Evolutionary conservation across 2,888 invertebrate species (phyloP), one percentile per base, ranked within the genome.

Genomic region (Cenopis cana): DNA sequence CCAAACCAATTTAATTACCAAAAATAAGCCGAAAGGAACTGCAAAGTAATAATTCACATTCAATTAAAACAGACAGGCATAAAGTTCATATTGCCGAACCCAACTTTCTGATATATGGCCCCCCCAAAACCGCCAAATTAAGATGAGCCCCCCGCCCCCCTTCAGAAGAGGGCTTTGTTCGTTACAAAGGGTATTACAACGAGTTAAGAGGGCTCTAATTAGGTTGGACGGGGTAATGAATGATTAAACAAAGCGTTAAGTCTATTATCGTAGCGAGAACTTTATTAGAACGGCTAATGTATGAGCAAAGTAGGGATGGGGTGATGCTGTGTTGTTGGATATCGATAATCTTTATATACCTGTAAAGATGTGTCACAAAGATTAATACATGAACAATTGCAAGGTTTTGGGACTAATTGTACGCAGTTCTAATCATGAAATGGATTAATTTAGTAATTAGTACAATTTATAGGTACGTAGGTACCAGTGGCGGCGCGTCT

Each of bases 181-280:
- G 81, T 74, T 79, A 78, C 79, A 82, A 85, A 82, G 81, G 82
- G 84, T 80, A 81, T 74, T 81, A 75, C 81, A 81, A 83, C 79
- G 78, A 83, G 84, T 80, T 82, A 78, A 71, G 79, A 85, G 79
- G 79, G 86, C 73, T 85, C 88, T 83, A 77, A 83, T 83, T 87
- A 85, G 75, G 75, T 79, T 88, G 89, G 90, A 79, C 80, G 82
- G 81, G 76, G 78, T 80, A 90, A 92, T 93, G 87, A 93, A 92
- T 93, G 89, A 93, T 92, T 91, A 90, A 91, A 89, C 89, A 89
- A 87, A 87, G 87, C 87, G 90, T 86, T 92, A 92, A 92, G 90
- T 91, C 88, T 90, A 91, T 92, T 91, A 91, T 88, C 87, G 88
- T 81, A 84, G 87, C 86, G 87, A 88, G 91, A 93, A 92, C 91